These are phyloP conservation scores for Scaptomyza reducta DNA, from an alignment of 2,888 invertebrate genomes.

Conservation along the genomic window DNA sequence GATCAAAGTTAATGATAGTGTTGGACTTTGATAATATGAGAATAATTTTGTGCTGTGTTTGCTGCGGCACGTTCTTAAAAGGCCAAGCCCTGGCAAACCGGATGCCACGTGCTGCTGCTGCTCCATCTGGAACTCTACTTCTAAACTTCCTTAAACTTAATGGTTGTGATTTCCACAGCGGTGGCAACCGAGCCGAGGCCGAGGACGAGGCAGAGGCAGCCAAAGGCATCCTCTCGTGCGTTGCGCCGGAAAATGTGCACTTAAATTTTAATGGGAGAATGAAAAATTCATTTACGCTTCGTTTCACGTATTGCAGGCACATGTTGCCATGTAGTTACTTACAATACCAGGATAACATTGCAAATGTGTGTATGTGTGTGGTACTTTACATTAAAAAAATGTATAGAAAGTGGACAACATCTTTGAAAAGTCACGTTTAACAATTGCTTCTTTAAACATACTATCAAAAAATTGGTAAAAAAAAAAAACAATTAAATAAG, in stretches of 20 bases:
- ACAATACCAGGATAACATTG: constrained; percentile 32
- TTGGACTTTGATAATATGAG: constrained; percentile 32
- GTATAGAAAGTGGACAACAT: not conserved
- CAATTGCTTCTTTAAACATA: not conserved
- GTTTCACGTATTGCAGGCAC: constrained; percentile 72
- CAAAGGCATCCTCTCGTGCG: constrained; percentile 60
- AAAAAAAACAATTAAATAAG: no score
- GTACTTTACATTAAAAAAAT: not conserved
- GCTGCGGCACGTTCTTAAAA: constrained; percentile 6
- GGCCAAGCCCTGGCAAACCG: constrained; percentile 3
- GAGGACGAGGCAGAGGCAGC: not conserved
- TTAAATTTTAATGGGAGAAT: constrained; percentile 79
- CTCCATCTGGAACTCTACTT: constrained; percentile 40
- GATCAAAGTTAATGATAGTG: constrained; percentile 7
- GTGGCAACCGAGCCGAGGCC: constrained; percentile 2
- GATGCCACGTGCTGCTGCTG: constrained; percentile 27
- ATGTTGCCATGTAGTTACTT: constrained; percentile 58
- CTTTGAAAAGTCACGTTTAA: not conserved
- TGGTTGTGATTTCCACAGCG: constrained; percentile 59
- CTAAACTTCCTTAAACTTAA: constrained; percentile 68
- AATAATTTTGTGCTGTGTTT: constrained; percentile 32
- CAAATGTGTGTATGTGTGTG: constrained; percentile 3
- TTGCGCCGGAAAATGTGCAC: constrained; percentile 80
- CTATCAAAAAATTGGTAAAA: not conserved
- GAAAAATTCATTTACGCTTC: constrained; percentile 81